Base-by-base conservation (phyloP, 2,113 vertebrate species). In the Illadopsis cleaveri region DNA sequence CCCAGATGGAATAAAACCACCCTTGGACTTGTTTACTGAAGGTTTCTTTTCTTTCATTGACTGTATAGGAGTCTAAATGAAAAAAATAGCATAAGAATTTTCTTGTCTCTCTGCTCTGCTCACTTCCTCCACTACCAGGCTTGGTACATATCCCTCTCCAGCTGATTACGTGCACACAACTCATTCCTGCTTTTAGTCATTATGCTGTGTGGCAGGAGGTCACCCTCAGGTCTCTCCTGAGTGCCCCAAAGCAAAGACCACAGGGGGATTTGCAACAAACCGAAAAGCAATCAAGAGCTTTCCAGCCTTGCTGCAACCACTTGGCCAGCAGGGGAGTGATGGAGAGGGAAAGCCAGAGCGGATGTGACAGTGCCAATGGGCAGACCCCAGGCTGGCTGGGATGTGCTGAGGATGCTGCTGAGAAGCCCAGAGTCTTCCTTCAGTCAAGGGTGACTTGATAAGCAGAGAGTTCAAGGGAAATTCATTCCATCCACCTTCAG, bases 291-390 rank as follows among this genome's bases (percentile, higher is more conserved):
- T n/a, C 19, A 2, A 6, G 17, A 12, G 18, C 42, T 77, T 51
- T 69, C 71, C 30, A 54, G 57, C 35, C 21, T 1, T 69, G 50
- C 83, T 57, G 53, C 31, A 69, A 57, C 61, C 24, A 2, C 48
- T 58, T 1, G 4, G 15, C 18, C 76, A 42, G 57, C 22, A 0
- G 0, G 5, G 5, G 50, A 14, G 4, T 62, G 15, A 25, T 31
- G 77, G 24, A 19, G 30, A 35, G 30, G 40, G 16, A 24, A 40
- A 47, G 65, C 12, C 7, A 8, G 60, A 37, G 72, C 0, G 0
- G 37, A 35, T 31, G 51, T 28, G 51, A 2, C n/a, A 28, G 42
- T 25, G 50, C 54, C 40, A 17, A 8, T 0, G 5, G 69, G 65
- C 78, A 84, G 60, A 69, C 23, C 25, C 56, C 33, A 15, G 80